A percentile compares a stretch with the other conserved stretches of the same genome.
Evolutionary conservation across 2,888 invertebrate genomes (phyloP).

Genomic region (Orthosia incerta): DNA sequence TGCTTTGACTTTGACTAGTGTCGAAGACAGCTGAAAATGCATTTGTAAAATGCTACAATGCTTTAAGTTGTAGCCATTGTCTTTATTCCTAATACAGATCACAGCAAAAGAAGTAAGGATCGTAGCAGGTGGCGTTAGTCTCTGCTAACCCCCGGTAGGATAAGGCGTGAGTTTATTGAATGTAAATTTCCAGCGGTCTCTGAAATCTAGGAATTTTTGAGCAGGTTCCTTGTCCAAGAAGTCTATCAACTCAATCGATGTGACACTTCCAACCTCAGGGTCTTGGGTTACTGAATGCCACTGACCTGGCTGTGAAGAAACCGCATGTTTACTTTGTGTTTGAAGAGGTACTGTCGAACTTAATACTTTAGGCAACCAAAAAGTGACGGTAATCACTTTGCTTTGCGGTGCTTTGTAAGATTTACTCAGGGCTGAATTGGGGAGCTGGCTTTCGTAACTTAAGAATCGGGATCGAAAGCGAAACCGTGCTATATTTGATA

Average conservation of each 20-base stretch:
- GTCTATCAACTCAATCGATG: constrained; percentile 40
- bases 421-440: too few species aligned
- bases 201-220: constrained; percentile 2
- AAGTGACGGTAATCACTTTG: background rate
- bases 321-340: constrained; percentile 48
- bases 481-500: too few species aligned
- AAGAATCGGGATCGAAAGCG: too few species aligned
- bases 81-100: background rate
- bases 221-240: constrained; percentile 36
- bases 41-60: background rate
- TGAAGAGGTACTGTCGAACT: constrained; percentile 8
- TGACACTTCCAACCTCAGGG: constrained; percentile 67
- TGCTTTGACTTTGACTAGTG: too few species aligned
- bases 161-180: too few species aligned
- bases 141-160: too few species aligned
- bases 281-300: constrained; percentile 68
- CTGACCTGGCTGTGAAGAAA: constrained; percentile 62
- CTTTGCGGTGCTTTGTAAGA: too few species aligned
- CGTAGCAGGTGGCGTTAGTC: too few species aligned
- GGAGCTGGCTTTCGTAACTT: too few species aligned
- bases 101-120: too few species aligned
- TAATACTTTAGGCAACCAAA: constrained; percentile 4
- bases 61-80: too few species aligned
- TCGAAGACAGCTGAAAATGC: too few species aligned
- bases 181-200: background rate